Evolutionary conservation across 2,888 invertebrate genomes (phyloP).

Genomic region (Ceramica pisi): DNA sequence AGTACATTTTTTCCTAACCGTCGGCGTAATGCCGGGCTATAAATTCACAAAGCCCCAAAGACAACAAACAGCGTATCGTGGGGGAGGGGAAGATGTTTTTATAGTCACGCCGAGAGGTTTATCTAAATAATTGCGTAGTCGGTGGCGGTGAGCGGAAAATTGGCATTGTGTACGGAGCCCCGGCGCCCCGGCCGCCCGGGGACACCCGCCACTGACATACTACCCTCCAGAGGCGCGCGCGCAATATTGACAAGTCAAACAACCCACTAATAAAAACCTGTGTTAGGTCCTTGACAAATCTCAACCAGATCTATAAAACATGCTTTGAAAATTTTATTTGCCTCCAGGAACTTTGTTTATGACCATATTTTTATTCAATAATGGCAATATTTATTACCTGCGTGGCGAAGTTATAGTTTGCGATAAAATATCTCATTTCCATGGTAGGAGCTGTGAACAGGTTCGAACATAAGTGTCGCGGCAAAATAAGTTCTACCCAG

Average conservation of each 20-base stretch:
- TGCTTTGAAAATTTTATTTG: slow-evolving; percentile 60
- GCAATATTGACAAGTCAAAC: slow-evolving; percentile 66
- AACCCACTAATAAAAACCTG: slow-evolving; percentile 36
- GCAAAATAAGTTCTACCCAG: slow-evolving; percentile 48
- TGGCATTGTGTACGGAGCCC: slow-evolving; percentile 80
- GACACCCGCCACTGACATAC: slow-evolving; percentile 62
- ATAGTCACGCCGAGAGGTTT: slow-evolving; percentile 90
- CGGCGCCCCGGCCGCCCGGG: slow-evolving; percentile 47
- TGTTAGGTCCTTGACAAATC: slow-evolving; percentile 16
- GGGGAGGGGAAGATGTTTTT: slow-evolving; percentile 90
- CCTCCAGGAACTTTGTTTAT: slow-evolving; percentile 72
- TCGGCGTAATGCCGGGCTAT: slow-evolving; percentile 87
- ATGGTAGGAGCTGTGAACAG: slow-evolving; percentile 68
- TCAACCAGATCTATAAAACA: slow-evolving; percentile 28
- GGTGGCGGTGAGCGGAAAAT: slow-evolving; percentile 90
- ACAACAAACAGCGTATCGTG: slow-evolving; percentile 86
- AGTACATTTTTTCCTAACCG: slow-evolving; percentile 91
- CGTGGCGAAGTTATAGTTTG: slow-evolving; percentile 69
- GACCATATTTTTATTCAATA: slow-evolving; percentile 75
- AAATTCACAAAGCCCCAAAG: slow-evolving; percentile 90
- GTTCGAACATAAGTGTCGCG: slow-evolving; percentile 67
- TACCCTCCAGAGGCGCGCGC: slow-evolving; percentile 67
- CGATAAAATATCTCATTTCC: slow-evolving; percentile 73
- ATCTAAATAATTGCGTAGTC: slow-evolving; percentile 91
- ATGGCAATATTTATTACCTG: slow-evolving; percentile 75